Evolutionary conservation across 2,888 invertebrate species (phyloP).

Genomic region (Acanthoscelides obtectus): DNA sequence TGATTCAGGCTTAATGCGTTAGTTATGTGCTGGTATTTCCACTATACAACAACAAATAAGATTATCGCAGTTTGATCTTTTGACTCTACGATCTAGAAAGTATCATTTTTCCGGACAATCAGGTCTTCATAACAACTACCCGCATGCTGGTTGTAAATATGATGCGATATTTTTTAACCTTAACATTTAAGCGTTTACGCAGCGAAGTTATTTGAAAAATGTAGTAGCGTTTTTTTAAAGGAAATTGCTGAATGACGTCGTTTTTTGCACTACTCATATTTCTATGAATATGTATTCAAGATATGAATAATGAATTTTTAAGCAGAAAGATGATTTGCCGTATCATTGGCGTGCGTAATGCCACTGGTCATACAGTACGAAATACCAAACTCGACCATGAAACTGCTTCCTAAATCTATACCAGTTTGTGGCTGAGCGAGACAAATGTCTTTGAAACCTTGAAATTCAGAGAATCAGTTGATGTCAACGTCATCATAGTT

Average conservation of each 20-base stretch:
- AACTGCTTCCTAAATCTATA: no score
- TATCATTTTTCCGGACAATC: neutral
- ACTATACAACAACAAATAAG: no score
- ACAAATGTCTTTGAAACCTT: no score
- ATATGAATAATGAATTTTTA: neutral
- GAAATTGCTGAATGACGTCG: neutral
- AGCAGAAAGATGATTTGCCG: neutral
- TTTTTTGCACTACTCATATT: neutral
- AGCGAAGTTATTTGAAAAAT: neutral
- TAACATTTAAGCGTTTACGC: neutral
- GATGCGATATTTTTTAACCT: neutral
- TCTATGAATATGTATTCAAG: neutral
- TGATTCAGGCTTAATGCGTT: no score
- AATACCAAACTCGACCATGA: no score
- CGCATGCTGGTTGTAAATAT: neutral
- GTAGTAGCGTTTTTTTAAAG: neutral
- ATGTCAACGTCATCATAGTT: no score
- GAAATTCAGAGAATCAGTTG: no score
- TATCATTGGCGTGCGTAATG: neutral
- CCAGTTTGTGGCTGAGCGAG: no score
- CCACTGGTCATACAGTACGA: no score
- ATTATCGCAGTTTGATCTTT: neutral
- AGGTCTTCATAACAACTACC: neutral
- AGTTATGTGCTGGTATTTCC: no score
- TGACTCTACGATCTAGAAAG: neutral